A percentile compares a stretch with the other conserved stretches of the same genome.
These are phyloP conservation scores for Hydrozoanthus tunicans DNA, from an alignment of 64 coral and sea anemone genomes.

Conservation along the genomic window DNA sequence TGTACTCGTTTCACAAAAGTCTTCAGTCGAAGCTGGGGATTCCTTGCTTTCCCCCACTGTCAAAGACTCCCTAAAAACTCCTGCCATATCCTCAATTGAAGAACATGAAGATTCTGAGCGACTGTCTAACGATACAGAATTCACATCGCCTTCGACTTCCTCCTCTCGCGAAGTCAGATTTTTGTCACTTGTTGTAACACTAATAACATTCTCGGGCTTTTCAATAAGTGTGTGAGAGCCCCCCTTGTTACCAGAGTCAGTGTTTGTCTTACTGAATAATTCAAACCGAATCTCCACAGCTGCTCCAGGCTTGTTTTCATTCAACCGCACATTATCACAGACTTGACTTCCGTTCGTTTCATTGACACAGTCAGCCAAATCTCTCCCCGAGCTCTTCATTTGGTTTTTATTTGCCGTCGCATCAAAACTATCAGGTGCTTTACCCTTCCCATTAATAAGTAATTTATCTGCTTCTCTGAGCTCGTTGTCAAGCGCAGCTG, in stretches of 20 bases:
- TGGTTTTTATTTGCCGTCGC: neutral
- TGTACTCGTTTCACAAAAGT: conserved; percentile 53
- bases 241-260: conserved; percentile 33
- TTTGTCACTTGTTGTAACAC: conserved; percentile 18
- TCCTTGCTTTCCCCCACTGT: conserved; percentile 9
- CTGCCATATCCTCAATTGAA: conserved; percentile 38
- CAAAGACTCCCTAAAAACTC: conserved; percentile 6
- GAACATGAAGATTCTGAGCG: conserved; percentile 21
- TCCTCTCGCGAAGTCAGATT: conserved; percentile 12
- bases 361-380: neutral
- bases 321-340: conserved; percentile 3
- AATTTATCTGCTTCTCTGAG: conserved; percentile 26
- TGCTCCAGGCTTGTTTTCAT: conserved; percentile 55
- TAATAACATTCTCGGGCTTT: neutral
- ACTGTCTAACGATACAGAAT: conserved; percentile 32
- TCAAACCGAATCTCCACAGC: conserved; percentile 60
- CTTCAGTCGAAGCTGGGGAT: conserved; percentile 38
- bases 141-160: neutral
- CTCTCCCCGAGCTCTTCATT: neutral
- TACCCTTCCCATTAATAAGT: neutral
- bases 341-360: conserved; percentile 41
- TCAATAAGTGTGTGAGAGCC: conserved; percentile 1
- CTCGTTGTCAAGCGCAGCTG: conserved; percentile 18
- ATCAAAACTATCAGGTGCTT: conserved; percentile 18
- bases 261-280: conserved; percentile 49